Conservation (phyloP, 2,888 invertebrate species). For the Himalopsyche anomala region DNA sequence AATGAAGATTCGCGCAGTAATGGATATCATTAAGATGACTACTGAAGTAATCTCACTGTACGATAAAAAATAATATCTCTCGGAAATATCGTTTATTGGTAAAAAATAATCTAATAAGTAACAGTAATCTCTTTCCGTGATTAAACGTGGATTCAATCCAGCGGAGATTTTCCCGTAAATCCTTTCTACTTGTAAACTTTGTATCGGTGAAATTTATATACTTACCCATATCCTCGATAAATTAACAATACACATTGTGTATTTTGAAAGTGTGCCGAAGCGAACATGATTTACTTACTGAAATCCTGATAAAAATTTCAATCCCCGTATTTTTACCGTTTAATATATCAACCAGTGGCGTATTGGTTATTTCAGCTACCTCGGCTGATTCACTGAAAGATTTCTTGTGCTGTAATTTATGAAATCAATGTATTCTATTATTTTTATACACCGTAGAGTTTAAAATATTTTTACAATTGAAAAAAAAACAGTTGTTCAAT, state of each 20-base stretch:
- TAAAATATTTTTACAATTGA: too few species aligned
- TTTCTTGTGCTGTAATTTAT: too few species aligned
- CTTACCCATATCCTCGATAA: slow-evolving; percentile 26
- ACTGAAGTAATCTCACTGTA: too few species aligned
- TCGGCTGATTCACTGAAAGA: too few species aligned
- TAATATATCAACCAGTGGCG: slow-evolving; percentile 9
- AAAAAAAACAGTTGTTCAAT: too few species aligned
- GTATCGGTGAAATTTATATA: neutral
- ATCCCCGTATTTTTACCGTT: slow-evolving; percentile 22
- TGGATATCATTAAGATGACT: too few species aligned
- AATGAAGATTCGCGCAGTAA: too few species aligned
- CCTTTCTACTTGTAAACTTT: neutral
- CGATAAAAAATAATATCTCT: too few species aligned
- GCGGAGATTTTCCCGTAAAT: slow-evolving; percentile 4
- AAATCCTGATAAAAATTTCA: slow-evolving; percentile 24
- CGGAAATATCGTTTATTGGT: too few species aligned
- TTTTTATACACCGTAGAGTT: too few species aligned
- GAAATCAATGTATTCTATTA: too few species aligned
- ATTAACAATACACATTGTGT: slow-evolving; percentile 34
- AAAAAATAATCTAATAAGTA: too few species aligned
- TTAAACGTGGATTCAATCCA: slow-evolving; percentile 19
- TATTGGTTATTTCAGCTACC: neutral
- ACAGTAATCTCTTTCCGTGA: neutral
- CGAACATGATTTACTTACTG: slow-evolving; percentile 22
- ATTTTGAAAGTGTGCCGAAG: slow-evolving; percentile 26